Evolutionary conservation across 2,888 invertebrate genomes (phyloP).

Genomic region (Rhagophthalmus giganteus): DNA sequence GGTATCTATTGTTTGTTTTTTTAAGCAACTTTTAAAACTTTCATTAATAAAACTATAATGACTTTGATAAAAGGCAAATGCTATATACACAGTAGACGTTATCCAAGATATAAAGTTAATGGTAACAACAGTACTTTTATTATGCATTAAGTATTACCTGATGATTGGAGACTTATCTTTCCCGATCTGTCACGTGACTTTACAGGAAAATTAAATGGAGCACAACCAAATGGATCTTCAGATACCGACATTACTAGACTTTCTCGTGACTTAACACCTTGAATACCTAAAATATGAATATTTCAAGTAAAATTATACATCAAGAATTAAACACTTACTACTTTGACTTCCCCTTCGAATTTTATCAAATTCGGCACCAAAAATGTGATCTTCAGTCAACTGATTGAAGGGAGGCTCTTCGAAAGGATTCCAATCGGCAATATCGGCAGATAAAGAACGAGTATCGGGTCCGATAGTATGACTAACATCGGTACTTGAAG

Average conservation of each 20-base stretch:
- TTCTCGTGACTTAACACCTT: conserved; percentile 70
- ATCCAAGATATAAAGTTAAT: no score
- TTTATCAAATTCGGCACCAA: conserved; percentile 82
- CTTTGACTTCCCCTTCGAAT: conserved; percentile 77
- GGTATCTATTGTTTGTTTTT: no score
- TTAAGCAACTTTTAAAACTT: no score
- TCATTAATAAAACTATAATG: no score
- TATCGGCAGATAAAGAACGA: conserved; percentile 60
- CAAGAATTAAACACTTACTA: conserved; percentile 59
- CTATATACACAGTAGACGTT: no score
- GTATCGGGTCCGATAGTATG: conserved; percentile 45
- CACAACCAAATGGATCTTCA: conserved; percentile 80
- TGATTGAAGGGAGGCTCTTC: conserved; percentile 72
- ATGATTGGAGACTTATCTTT: conserved; percentile 48
- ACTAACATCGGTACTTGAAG: conserved; percentile 52
- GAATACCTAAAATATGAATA: conserved; percentile 58
- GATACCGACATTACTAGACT: conserved; percentile 69
- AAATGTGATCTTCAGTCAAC: conserved; percentile 78
- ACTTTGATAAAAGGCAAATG: no score
- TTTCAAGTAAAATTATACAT: neutral
- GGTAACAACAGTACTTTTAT: conserved; percentile 13
- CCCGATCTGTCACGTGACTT: conserved; percentile 53
- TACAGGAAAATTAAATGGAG: conserved; percentile 75
- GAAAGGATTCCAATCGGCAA: conserved; percentile 83
- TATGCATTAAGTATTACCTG: conserved; percentile 55